Conservation (phyloP, 1,140 invertebrate species). For the Gerris buenoi region DNA sequence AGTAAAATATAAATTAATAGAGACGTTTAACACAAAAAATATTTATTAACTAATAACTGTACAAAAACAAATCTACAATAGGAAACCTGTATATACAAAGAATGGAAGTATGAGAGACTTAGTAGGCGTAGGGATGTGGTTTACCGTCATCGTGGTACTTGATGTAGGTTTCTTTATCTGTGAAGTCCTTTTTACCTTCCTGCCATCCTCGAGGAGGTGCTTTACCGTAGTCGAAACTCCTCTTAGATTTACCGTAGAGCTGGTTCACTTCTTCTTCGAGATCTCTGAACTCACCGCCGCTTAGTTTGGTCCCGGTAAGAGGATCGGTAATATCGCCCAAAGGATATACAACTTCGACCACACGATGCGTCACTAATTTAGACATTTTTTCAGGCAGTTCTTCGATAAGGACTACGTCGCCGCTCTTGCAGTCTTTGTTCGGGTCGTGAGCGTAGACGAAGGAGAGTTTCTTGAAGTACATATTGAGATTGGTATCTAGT, state of each 20-base stretch:
- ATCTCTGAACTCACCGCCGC: conserved; percentile 35
- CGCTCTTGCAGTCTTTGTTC: conserved; percentile 54
- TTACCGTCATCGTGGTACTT: no score
- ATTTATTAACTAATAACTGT: no score
- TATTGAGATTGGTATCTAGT: conserved; percentile 47
- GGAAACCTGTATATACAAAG: no score
- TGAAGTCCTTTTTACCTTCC: conserved; percentile 67
- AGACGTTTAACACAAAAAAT: no score
- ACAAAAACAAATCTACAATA: no score
- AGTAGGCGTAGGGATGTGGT: no score
- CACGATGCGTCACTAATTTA: no score
- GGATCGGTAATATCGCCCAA: conserved; percentile 70
- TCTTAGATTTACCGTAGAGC: conserved; percentile 50
- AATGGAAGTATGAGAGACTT: no score
- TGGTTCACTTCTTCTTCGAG: conserved; percentile 48
- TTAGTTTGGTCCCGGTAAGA: conserved; percentile 56
- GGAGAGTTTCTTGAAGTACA: conserved; percentile 60
- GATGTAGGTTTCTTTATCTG: no score
- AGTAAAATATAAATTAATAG: no score
- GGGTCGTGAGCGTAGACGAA: conserved; percentile 62
- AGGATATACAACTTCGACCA: conserved; percentile 61
- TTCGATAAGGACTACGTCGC: conserved; percentile 67
- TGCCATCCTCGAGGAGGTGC: conserved; percentile 61
- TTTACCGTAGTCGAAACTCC: conserved; percentile 56
- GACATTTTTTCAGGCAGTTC: conserved; percentile 53